Evolutionary conservation across 64 coral and sea anemone genomes (phyloP).

Genomic region (Platygyra sinensis): DNA sequence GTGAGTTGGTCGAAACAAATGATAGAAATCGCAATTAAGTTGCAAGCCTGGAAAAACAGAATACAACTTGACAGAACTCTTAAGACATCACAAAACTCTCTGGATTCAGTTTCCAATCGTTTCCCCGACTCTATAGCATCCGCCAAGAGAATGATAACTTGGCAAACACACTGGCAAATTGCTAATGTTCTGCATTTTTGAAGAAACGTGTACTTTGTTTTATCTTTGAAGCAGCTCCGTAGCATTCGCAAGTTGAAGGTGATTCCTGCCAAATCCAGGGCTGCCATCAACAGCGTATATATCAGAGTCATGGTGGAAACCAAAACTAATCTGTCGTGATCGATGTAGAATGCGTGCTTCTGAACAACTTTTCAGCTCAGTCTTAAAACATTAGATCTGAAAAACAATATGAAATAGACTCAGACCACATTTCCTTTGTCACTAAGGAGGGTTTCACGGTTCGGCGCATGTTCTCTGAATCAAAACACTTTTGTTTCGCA

Average conservation of each 20-base stretch:
- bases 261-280: neutral
- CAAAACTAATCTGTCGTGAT: no score
- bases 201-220: neutral
- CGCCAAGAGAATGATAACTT: neutral
- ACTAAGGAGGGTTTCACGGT: no score
- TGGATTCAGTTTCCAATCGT: neutral
- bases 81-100: neutral
- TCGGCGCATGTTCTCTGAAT: neutral
- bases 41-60: neutral
- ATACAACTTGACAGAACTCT: neutral
- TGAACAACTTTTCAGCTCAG: no score
- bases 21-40: neutral
- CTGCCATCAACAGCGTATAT: neutral
- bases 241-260: neutral
- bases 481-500: no score
- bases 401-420: no score
- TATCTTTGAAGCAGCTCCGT: neutral
- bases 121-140: neutral
- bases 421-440: no score
- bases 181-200: neutral
- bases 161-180: neutral
- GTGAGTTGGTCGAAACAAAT: neutral
- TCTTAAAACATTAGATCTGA: no score
- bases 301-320: neutral
- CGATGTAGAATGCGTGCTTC: no score